phyloP scores from a whole-genome alignment of 1,140 invertebrate genomes.

The Mercenaria mercenaria region DNA sequence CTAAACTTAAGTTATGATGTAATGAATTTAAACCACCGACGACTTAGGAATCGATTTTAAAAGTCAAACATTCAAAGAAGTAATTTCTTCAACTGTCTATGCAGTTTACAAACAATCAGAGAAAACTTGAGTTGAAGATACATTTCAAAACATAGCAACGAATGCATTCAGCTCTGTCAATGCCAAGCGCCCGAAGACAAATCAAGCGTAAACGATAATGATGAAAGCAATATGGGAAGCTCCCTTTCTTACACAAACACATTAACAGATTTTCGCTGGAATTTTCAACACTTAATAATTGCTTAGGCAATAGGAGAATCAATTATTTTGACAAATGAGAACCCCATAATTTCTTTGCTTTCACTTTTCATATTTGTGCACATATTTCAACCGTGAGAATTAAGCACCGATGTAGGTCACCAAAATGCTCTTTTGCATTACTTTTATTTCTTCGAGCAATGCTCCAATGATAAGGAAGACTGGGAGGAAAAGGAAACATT shows the following conservation, averaged over 20 bases:
- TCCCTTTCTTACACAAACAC: slow-evolving; percentile 59
- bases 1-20: too few species aligned
- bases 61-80: too few species aligned
- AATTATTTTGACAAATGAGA: slow-evolving; percentile 68
- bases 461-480: not conserved
- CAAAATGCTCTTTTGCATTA: not conserved
- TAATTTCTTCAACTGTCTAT: too few species aligned
- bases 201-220: slow-evolving; percentile 62
- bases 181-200: slow-evolving; percentile 34
- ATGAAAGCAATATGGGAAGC: slow-evolving; percentile 51
- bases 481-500: too few species aligned
- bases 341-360: slow-evolving; percentile 30
- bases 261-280: slow-evolving; percentile 65
- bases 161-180: slow-evolving; percentile 28
- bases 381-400: slow-evolving; percentile 59
- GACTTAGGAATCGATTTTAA: too few species aligned
- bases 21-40: too few species aligned
- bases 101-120: not conserved
- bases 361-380: slow-evolving; percentile 35
- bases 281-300: slow-evolving; percentile 67
- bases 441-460: too few species aligned
- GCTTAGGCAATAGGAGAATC: slow-evolving; percentile 59
- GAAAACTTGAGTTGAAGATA: not conserved
- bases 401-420: slow-evolving; percentile 5
- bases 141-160: slow-evolving; percentile 10